phyloP scores from a whole-genome alignment of 2,113 vertebrate species.

The Symphodus melops region DNA sequence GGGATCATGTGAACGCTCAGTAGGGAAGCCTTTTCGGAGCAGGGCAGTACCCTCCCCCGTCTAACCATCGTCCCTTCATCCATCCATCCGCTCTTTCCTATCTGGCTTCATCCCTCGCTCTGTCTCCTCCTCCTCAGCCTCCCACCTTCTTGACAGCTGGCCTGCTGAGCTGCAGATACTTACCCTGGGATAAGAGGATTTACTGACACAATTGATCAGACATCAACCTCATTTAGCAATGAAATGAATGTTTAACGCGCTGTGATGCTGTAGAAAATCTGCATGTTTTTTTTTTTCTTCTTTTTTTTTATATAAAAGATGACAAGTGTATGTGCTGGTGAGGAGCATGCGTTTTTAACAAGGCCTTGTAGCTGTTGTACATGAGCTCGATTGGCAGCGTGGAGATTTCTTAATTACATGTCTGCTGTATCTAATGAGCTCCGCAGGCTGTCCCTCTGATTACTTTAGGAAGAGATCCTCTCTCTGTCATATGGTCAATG shows the following conservation, averaged over 20 bases:
- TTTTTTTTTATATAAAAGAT: background rate
- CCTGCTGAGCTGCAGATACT: constrained; percentile 79
- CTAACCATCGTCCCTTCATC: constrained; percentile 24
- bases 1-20: constrained; percentile 42
- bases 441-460: constrained; percentile 61
- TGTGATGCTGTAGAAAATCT: constrained; percentile 19
- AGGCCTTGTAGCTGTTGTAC: constrained; percentile 3
- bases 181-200: constrained; percentile 81
- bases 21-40: constrained; percentile 29
- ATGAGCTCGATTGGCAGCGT: constrained; percentile 35
- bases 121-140: constrained; percentile 54
- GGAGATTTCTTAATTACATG: constrained; percentile 71
- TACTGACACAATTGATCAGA: constrained; percentile 83
- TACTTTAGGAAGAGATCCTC: constrained; percentile 54
- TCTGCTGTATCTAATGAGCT: constrained; percentile 66
- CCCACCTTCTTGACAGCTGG: constrained; percentile 84
- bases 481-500: constrained; percentile 48
- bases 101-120: constrained; percentile 30
- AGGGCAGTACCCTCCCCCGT: constrained; percentile 46
- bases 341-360: constrained; percentile 7
- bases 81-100: constrained; percentile 37
- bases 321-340: background rate
- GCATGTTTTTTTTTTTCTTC: background rate
- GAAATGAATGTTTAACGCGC: constrained; percentile 69
- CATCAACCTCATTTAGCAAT: constrained; percentile 82